A percentile compares a stretch with the other conserved stretches of the same genome.
Conservation (phyloP, 2,797 vertebrate species). For the Rachycentron canadum region DNA sequence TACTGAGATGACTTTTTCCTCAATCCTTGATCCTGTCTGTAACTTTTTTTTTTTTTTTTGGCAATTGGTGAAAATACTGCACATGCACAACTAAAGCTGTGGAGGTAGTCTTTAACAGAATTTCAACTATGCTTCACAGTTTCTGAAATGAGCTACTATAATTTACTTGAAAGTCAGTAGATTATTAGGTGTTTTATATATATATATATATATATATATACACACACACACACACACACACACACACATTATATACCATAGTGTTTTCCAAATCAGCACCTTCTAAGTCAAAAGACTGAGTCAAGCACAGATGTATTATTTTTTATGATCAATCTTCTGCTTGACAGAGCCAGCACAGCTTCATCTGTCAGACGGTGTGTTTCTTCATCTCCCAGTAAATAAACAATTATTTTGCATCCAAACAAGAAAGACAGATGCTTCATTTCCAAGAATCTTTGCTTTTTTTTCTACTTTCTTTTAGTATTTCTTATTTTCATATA, state of each 20-base stretch:
- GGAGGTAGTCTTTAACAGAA: neutral
- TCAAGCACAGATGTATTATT: slow-evolving; percentile 50
- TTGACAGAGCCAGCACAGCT: slow-evolving; percentile 33
- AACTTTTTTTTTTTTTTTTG: neutral
- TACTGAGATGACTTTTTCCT: slow-evolving; percentile 14
- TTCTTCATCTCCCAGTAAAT: slow-evolving; percentile 57
- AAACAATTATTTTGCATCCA: slow-evolving; percentile 38
- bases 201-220: too few species aligned
- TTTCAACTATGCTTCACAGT: neutral
- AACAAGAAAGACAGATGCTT: slow-evolving; percentile 21
- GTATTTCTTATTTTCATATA: neutral
- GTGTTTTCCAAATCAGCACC: slow-evolving; percentile 10
- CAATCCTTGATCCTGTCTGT: neutral
- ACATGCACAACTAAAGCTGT: slow-evolving; percentile 8
- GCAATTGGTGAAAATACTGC: slow-evolving; percentile 5
- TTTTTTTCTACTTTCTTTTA: neutral
- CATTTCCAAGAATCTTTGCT: slow-evolving; percentile 33
- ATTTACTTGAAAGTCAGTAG: neutral
- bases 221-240: too few species aligned
- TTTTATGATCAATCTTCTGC: slow-evolving; percentile 51
- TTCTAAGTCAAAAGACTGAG: slow-evolving; percentile 35
- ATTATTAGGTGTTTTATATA: neutral
- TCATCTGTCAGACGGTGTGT: slow-evolving; percentile 28
- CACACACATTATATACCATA: neutral
- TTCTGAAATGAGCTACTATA: neutral